phyloP scores from a whole-genome alignment of 2,888 invertebrate species.

The Therioaphis trifolii region DNA sequence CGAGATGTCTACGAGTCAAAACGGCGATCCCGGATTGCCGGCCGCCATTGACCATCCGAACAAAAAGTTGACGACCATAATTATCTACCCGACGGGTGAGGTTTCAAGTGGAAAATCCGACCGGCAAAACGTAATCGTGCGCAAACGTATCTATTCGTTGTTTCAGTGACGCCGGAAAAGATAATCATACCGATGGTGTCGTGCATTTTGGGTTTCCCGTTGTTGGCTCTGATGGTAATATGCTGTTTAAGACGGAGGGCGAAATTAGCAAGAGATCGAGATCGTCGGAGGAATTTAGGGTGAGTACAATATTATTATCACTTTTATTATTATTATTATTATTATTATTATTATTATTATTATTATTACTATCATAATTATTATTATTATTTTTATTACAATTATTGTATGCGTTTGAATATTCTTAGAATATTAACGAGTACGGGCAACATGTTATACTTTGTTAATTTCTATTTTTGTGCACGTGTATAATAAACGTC shows the following conservation, averaged over 20 bases:
- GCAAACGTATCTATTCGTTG: background rate
- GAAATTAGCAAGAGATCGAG: slow-evolving; percentile 85
- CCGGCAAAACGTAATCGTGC: background rate
- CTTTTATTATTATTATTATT: background rate
- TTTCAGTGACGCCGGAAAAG: slow-evolving; percentile 86
- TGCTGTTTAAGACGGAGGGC: slow-evolving; percentile 86
- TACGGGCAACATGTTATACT: background rate
- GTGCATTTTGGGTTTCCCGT: slow-evolving; percentile 89
- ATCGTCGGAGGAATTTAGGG: slow-evolving; percentile 73
- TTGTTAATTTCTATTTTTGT: too few species aligned
- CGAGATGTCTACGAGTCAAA: slow-evolving; percentile 45
- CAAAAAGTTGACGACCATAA: slow-evolving; percentile 79
- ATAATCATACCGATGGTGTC: slow-evolving; percentile 90
- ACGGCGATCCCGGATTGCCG: slow-evolving; percentile 46
- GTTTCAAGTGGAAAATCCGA: slow-evolving; percentile 17
- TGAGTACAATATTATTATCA: background rate
- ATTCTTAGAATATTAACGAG: background rate
- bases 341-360: background rate
- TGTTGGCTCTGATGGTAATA: slow-evolving; percentile 86
- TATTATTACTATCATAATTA: too few species aligned
- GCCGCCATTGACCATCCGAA: slow-evolving; percentile 69
- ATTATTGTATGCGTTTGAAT: background rate
- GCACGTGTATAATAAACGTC: too few species aligned
- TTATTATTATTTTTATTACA: background rate
- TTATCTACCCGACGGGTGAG: slow-evolving; percentile 80